A percentile compares a stretch with the other conserved stretches of the same genome.
Evolutionary conservation across 2,888 invertebrate species (phyloP).

Genomic region (Idaea straminata): DNA sequence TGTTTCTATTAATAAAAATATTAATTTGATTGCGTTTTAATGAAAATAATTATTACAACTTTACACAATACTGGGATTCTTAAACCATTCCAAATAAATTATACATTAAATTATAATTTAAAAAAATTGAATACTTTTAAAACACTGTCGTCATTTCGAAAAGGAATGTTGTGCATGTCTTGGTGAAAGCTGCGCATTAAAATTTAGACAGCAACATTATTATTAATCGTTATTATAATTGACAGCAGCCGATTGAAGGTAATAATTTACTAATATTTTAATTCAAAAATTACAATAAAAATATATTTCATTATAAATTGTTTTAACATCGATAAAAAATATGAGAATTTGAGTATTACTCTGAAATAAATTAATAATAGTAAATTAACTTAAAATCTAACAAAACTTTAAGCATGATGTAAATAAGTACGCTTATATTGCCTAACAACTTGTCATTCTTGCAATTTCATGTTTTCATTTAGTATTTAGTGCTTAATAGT

Average conservation of each 20-base stretch:
- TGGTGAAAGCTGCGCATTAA: background rate
- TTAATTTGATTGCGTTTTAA: background rate
- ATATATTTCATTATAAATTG: constrained; percentile 2
- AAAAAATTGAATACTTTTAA: background rate
- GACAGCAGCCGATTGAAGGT: background rate
- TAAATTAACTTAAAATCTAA: constrained; percentile 39
- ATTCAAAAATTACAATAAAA: background rate
- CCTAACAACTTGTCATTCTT: constrained; percentile 24
- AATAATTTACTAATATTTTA: background rate
- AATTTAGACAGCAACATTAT: background rate
- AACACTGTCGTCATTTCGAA: no score
- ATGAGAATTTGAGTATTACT: constrained; percentile 24
- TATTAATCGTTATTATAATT: background rate
- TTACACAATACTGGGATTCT: background rate
- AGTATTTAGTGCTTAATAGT: background rate
- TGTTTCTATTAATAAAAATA: background rate
- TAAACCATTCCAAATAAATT: background rate
- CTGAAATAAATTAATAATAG: constrained; percentile 26
- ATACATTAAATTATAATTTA: background rate
- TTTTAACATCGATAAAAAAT: background rate
- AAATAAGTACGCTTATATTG: constrained; percentile 53
- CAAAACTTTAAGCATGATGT: constrained; percentile 33
- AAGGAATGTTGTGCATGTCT: background rate
- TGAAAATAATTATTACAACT: background rate
- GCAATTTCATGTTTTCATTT: constrained; percentile 13